Percentiles rank a stretch among this genome's conserved stretches.
These are phyloP conservation scores for Crotalus horridus DNA, from an alignment of 2,113 vertebrate species.

Conservation along the genomic window DNA sequence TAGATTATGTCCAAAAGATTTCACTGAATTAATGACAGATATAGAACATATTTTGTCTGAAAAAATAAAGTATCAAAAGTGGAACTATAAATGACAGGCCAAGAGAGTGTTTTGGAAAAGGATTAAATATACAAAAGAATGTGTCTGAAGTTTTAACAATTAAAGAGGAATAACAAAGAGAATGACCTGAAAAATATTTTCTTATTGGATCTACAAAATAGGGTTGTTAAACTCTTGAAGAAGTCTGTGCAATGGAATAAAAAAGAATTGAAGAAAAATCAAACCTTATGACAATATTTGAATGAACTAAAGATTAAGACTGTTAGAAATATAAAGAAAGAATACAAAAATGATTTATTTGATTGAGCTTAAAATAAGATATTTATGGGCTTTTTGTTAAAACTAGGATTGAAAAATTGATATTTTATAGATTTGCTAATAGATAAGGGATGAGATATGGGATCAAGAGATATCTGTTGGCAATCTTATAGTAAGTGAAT, in stretches of 20 bases:
- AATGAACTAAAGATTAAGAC: neutral
- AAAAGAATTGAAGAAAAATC: neutral
- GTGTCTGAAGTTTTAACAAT: neutral
- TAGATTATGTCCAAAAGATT: neutral
- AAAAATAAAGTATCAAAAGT: neutral
- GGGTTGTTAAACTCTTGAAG: neutral
- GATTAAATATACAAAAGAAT: neutral
- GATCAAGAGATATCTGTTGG: neutral
- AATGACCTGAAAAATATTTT: neutral
- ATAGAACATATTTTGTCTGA: neutral
- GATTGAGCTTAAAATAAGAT: neutral
- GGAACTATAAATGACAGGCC: neutral
- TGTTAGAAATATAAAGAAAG: neutral
- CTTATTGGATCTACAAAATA: neutral
- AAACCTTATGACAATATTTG: neutral
- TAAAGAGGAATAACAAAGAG: neutral
- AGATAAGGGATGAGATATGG: neutral
- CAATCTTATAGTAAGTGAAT: neutral
- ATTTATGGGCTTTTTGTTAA: neutral
- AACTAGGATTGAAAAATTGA: neutral
- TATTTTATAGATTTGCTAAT: neutral
- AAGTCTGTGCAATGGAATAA: neutral
- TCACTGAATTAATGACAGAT: neutral
- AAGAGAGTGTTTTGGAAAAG: neutral
- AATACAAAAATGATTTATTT: neutral